These are phyloP conservation scores for Liasis olivaceus DNA, from an alignment of 2,797 vertebrate species.

Conservation along the genomic window DNA sequence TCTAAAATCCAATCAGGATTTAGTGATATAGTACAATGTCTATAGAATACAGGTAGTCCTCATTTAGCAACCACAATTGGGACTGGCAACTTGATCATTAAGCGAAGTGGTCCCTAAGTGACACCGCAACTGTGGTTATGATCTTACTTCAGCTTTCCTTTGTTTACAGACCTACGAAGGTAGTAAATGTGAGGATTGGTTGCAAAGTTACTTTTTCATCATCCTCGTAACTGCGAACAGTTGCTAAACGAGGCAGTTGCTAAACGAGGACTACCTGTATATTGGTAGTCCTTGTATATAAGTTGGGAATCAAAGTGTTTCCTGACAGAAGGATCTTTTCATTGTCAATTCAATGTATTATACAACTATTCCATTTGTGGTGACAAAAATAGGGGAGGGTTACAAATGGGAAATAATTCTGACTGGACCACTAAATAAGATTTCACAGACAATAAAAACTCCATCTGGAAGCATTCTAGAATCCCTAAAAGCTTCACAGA, in stretches of 20 bases:
- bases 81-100: background rate
- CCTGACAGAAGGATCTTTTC: background rate
- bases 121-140: background rate
- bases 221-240: background rate
- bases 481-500: background rate
- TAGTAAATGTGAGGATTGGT: background rate
- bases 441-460: background rate
- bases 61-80: background rate
- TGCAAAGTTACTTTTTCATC: background rate
- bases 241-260: background rate
- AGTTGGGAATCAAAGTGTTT: background rate
- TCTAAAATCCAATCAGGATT: background rate
- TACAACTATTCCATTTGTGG: too few relatives aligned
- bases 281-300: background rate
- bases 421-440: background rate
- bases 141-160: background rate
- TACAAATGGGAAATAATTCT: background rate
- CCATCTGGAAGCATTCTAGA: background rate
- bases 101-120: background rate
- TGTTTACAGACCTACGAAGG: background rate
- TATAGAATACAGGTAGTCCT: background rate
- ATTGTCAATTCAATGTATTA: too few relatives aligned
- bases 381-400: background rate
- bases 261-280: background rate
- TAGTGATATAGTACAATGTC: background rate